These are phyloP conservation scores for Drosophila oshimai DNA, from an alignment of 1,140 invertebrate species.

Conservation along the genomic window DNA sequence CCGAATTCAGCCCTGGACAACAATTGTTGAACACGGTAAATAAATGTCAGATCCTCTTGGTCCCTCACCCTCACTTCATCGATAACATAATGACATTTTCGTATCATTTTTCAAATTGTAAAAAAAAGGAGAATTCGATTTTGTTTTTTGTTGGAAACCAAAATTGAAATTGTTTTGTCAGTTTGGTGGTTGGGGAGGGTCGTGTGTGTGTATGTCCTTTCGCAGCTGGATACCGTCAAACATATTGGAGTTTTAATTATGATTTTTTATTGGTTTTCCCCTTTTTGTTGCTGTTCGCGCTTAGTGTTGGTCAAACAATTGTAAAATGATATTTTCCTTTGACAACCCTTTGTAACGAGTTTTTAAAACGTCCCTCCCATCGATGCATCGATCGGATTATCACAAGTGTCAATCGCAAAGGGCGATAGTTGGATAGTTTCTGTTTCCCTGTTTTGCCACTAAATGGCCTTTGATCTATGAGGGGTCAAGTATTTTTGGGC, in stretches of 20 bases:
- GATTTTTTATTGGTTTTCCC: constrained; percentile 72
- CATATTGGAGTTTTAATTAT: constrained; percentile 79
- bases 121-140: constrained; percentile 45
- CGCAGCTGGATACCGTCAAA: constrained; percentile 69
- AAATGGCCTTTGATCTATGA: constrained; percentile 33
- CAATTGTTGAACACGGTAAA: constrained; percentile 79
- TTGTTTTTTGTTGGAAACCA: constrained; percentile 56
- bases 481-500: constrained; percentile 8
- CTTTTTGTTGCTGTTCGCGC: constrained; percentile 58
- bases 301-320: constrained; percentile 74
- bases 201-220: constrained; percentile 26
- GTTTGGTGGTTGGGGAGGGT: constrained; percentile 37
- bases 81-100: constrained; percentile 79
- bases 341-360: constrained; percentile 57
- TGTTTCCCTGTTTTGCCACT: constrained; percentile 5
- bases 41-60: constrained; percentile 69
- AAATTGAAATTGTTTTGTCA: constrained; percentile 80
- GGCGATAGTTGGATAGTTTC: constrained; percentile 29
- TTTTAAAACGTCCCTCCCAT: constrained; percentile 42
- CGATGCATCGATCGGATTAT: constrained; percentile 50
- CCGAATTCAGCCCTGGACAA: constrained; percentile 64
- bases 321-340: constrained; percentile 64
- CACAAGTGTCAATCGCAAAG: constrained; percentile 55
- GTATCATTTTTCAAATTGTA: constrained; percentile 79
- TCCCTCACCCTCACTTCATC: constrained; percentile 28